Evolutionary conservation across 92 coral and sea anemone genomes (phyloP), one percentile per base, ranked within the genome.

Genomic region (Phymanthus crucifer): DNA sequence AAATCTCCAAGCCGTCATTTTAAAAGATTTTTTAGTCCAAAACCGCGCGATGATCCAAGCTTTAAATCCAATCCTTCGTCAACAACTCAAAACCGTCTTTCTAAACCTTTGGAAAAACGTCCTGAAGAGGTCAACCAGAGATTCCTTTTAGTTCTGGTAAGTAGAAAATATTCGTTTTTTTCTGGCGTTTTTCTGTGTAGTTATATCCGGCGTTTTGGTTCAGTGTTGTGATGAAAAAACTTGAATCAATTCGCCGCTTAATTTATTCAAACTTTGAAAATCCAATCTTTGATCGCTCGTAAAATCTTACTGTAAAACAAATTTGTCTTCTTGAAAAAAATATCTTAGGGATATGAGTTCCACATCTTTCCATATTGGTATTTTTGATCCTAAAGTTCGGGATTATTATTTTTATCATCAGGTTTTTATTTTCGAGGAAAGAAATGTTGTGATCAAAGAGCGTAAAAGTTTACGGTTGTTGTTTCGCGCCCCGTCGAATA

Each of bases 91-190:
- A 45, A 76, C 18, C 10, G 16, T 31, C 14, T 34, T 35, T 56
- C 80, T 13, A 61, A 73, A 45, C 40, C 35, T 37, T 38, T 75
- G 61, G 79, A 47, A 37, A 64, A 74, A 72, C 3, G 32, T 31
- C 71, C 33, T 13, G 78, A 80, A 72, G 29, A 21, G 13, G 57
- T 82, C 71, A 73, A 40, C 33, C 80, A 78, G 46, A 29, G 80
- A 54, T 91, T 85, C 76, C 83, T 93, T 79, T 77, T 93, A 87
- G 94, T 93, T 4, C 58, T 93, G 92, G 97, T 93, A 73, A 82
- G 97, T 90, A 66, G 24, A 46, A 29, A 12, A 11, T 68, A 47
- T 19, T 43, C 3, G 10, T 14, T 31, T 46, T n/a, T 69, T 40
- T 61, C 16, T 26, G 37, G 74, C 46, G 31, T n/a, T 27, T 37